phyloP scores from a whole-genome alignment of 1,140 invertebrate genomes.

The Tetramorium simillimum region DNA sequence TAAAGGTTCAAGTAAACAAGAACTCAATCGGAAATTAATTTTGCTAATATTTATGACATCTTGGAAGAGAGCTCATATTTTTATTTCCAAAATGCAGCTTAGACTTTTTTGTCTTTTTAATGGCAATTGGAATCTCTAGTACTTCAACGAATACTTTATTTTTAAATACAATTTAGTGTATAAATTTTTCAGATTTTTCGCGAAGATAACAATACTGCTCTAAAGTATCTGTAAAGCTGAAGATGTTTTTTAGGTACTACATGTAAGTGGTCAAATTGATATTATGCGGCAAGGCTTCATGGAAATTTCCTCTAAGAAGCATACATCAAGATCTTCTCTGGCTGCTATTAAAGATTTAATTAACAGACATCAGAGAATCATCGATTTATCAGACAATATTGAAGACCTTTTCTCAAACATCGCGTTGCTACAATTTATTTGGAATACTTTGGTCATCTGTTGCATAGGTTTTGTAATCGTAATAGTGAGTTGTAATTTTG shows the following conservation, averaged over 20 bases:
- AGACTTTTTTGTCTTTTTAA: not conserved
- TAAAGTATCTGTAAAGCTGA: not conserved
- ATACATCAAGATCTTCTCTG: not conserved
- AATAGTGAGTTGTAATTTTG: constrained; percentile 49
- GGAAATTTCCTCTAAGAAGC: constrained; percentile 8
- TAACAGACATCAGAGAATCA: constrained; percentile 54
- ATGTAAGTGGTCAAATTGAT: constrained; percentile 59
- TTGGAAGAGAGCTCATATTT: not conserved
- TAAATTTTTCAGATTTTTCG: constrained; percentile 12
- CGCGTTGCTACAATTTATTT: constrained; percentile 56
- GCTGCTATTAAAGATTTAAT: constrained; percentile 40
- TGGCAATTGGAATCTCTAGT: not conserved
- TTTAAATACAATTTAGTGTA: not conserved
- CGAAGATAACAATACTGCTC: not conserved
- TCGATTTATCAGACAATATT: constrained; percentile 43
- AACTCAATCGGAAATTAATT: not conserved
- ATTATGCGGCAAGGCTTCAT: constrained; percentile 44
- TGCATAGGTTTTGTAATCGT: constrained; percentile 56
- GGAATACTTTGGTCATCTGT: constrained; percentile 62
- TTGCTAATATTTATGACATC: not conserved
- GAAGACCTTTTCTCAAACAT: constrained; percentile 60
- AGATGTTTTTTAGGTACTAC: constrained; percentile 54
- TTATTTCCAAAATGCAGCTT: not conserved
- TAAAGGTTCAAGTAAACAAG: not conserved
- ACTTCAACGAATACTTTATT: not conserved